Base-by-base conservation (phyloP, 2,888 invertebrate species). In the Mythimna albipuncta region DNA sequence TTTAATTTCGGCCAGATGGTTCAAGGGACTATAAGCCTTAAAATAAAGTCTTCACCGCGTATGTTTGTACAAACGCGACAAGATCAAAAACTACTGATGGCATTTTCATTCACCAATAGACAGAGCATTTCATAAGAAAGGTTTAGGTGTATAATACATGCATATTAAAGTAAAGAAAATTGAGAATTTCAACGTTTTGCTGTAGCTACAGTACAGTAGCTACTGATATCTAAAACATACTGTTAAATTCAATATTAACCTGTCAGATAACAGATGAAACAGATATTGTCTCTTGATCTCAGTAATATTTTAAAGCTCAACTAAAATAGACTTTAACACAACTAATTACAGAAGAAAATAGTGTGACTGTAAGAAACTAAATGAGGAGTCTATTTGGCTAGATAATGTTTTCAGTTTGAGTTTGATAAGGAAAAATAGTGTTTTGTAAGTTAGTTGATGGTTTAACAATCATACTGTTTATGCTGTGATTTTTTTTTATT, bases 201-300 rank as follows among this genome's bases (percentile, higher is more conserved):
- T n/a, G n/a, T n/a, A n/a, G n/a, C n/a, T n/a, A n/a, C n/a, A n/a
- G n/a, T n/a, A n/a, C n/a, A 59, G n/a, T 10, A 62, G 44, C 26
- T 38, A 41, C 55, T 32, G 19, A 21, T 59, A 59, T n/a, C n/a
- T 16, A 59, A 47, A 61, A 44, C 35, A 63, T 2, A 61, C 19
- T 41, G 72, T 63, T 75, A 55, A 57, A 66, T 50, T 72, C 26
- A 64, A 78, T 69, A 81, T 76, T 74, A 81, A 66, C 61, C 57
- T 75, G 76, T 75, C 71, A 84, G 79, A 84, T 83, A 84, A 84
- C 71, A 88, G 75, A 79, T 77, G 72, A 81, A 81, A 72, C 32
- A 73, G 72, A 72, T 72, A 81, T 64, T 84, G 76, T 82, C 35
- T 50, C 50, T 16, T 44, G 67, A 72, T 77, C 71, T 62, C 61